Conservation (phyloP, 1,140 invertebrate genomes). For the Chironomus tepperi region DNA sequence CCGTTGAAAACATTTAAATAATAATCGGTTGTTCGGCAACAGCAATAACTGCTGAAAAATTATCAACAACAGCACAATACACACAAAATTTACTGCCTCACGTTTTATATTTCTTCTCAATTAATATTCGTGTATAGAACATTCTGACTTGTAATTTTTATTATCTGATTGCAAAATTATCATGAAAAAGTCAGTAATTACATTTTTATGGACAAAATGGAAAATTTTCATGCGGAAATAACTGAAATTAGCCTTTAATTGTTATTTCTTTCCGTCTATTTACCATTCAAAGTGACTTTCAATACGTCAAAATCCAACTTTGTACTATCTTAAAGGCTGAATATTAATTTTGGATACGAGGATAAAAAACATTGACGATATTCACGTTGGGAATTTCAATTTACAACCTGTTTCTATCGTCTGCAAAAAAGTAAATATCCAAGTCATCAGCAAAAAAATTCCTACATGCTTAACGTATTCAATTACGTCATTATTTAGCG, state of each 20-base stretch:
- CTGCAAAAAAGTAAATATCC: neutral
- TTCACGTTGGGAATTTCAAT: neutral
- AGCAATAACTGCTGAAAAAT: neutral
- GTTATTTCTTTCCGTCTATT: neutral
- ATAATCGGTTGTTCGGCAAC: neutral
- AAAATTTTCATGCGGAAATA: neutral
- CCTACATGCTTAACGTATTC: no score
- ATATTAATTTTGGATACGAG: no score
- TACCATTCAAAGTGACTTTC: neutral
- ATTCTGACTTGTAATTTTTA: neutral
- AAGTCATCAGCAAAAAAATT: neutral
- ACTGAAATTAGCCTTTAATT: neutral
- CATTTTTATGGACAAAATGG: neutral
- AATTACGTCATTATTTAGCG: no score
- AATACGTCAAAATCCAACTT: neutral
- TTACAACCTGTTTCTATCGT: conserved; percentile 5
- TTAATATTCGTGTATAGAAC: neutral
- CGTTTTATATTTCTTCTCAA: neutral
- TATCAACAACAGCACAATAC: neutral
- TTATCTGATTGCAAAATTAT: neutral
- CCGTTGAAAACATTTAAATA: neutral
- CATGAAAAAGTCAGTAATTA: neutral
- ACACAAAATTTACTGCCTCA: no score
- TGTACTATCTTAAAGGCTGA: no score
- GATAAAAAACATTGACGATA: neutral